Conservation (phyloP, 2,113 vertebrate genomes). For the Ceyx margarethae region DNA sequence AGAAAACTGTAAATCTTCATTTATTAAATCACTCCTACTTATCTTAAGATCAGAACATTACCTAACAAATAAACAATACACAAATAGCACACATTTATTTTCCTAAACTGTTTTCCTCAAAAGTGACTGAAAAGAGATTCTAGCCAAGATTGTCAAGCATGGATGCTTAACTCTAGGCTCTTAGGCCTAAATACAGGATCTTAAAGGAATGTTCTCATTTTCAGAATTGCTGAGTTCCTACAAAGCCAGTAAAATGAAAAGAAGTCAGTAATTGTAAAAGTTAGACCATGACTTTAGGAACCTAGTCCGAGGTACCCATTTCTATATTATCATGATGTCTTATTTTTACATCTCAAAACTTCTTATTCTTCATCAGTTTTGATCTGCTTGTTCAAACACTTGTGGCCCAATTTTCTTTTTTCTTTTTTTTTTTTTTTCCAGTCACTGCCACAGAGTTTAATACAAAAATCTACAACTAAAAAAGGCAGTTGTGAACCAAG, state of each 20-base stretch:
- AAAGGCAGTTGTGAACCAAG: conserved; percentile 28
- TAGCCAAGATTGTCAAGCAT: conserved; percentile 18
- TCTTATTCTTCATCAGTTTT: neutral
- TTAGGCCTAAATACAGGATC: conserved; percentile 9
- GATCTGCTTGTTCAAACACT: conserved; percentile 5
- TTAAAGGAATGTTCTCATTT: conserved; percentile 15
- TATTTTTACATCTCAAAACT: conserved; percentile 25
- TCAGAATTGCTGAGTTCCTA: conserved; percentile 14
- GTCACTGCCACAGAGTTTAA: neutral
- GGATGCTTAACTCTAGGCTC: neutral
- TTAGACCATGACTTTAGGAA: neutral
- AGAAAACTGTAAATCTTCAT: neutral
- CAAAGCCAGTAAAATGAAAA: neutral
- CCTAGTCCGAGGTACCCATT: neutral
- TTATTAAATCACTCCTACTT: neutral
- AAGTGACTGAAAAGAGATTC: neutral
- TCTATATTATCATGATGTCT: neutral
- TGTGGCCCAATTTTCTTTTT: neutral
- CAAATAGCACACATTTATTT: neutral
- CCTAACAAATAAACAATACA: neutral
- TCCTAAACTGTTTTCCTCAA: neutral
- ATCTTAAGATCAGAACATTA: neutral
- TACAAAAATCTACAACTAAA: neutral
- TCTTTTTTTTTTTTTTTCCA: neutral
- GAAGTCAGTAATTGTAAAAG: neutral